These are phyloP conservation scores for Sebastes oblongus DNA, from an alignment of 2,797 vertebrate genomes.

Conservation along the genomic window DNA sequence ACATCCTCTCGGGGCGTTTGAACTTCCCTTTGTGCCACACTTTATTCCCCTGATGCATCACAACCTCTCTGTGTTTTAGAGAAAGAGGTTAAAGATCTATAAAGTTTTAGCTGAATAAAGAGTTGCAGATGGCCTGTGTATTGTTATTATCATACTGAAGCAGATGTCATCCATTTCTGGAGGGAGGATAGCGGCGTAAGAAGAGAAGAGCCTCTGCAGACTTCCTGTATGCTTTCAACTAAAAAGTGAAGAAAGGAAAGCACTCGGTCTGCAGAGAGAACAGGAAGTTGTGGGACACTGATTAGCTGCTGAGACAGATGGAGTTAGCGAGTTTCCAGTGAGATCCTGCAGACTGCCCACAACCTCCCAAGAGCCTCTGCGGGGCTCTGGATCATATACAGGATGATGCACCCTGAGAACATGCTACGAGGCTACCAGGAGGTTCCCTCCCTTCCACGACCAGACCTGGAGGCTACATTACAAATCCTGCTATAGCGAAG, in stretches of 20 bases:
- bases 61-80: neutral
- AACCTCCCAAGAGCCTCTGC: slow-evolving; percentile 16
- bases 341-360: slow-evolving; percentile 37
- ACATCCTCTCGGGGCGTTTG: slow-evolving; percentile 19
- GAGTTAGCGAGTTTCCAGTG: slow-evolving; percentile 26
- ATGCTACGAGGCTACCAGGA: neutral
- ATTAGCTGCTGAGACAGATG: slow-evolving; percentile 56
- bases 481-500: no score
- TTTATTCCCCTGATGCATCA: neutral
- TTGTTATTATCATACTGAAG: slow-evolving; percentile 1
- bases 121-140: slow-evolving; percentile 25
- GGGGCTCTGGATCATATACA: slow-evolving; percentile 18
- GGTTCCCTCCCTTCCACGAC: neutral
- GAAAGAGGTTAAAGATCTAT: slow-evolving; percentile 1
- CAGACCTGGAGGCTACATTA: neutral
- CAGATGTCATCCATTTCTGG: slow-evolving; percentile 10
- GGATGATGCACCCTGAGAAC: slow-evolving; percentile 14
- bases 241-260: slow-evolving; percentile 10
- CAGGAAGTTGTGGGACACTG: slow-evolving; percentile 39
- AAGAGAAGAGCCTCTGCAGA: slow-evolving; percentile 9
- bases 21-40: slow-evolving; percentile 16
- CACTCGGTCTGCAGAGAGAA: neutral
- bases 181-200: neutral
- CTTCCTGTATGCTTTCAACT: slow-evolving; percentile 32
- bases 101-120: slow-evolving; percentile 13